Percentiles rank a stretch among this genome's conserved stretches.
These are phyloP conservation scores for Corynorhinus townsendii DNA, from an alignment of 2,113 vertebrate species.

Conservation along the genomic window DNA sequence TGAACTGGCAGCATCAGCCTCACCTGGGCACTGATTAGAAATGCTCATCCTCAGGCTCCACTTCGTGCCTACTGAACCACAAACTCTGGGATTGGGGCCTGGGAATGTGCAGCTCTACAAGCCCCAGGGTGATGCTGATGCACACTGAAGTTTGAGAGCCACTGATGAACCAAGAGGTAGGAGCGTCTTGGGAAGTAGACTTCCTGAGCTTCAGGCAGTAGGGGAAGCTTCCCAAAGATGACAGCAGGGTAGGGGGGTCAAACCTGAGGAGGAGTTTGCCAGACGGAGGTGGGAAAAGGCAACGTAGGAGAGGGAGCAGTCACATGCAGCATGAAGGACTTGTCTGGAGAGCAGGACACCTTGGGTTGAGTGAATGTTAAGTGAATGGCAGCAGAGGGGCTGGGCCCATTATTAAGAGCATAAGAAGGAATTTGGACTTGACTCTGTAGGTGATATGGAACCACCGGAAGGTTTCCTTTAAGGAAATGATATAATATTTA, in stretches of 20 bases:
- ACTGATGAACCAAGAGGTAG: background rate
- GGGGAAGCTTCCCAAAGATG: background rate
- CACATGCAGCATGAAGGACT: rapidly evolving
- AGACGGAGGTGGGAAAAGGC: background rate
- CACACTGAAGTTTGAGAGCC: background rate
- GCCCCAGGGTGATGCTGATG: background rate
- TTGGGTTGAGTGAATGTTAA: background rate
- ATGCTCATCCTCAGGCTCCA: background rate
- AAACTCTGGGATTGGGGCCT: background rate
- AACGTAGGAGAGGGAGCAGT: background rate
- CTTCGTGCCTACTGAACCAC: background rate
- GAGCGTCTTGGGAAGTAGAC: background rate
- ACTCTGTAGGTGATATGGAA: background rate
- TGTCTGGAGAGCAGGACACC: background rate
- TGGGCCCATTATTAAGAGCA: background rate
- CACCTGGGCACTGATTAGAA: background rate
- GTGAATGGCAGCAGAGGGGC: background rate
- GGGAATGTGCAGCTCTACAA: background rate
- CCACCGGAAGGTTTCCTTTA: background rate
- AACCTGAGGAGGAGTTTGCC: background rate
- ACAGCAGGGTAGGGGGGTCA: background rate
- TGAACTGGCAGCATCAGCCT: background rate
- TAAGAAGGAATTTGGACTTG: background rate
- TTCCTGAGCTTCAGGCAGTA: background rate
- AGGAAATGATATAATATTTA: background rate